These are phyloP conservation scores for Gasterosteus aculeatus DNA, from an alignment of 2,113 vertebrate genomes.

Conservation along the genomic window DNA sequence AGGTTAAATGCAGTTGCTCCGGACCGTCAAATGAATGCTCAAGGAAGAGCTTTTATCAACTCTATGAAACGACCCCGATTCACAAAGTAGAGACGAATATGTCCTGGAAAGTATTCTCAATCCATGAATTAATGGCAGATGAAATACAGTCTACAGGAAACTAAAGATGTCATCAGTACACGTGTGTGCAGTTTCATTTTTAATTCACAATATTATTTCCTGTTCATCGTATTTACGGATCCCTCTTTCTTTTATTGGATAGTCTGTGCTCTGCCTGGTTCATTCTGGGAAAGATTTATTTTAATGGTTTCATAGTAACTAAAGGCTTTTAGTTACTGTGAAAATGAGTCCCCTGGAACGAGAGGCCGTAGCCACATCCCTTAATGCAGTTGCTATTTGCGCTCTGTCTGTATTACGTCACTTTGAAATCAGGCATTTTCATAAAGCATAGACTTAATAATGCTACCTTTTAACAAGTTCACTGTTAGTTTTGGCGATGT, in stretches of 20 bases:
- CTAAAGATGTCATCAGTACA: conserved; percentile 56
- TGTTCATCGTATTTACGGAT: conserved; percentile 62
- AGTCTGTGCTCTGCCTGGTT: conserved; percentile 67
- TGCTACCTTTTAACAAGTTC: conserved; percentile 66
- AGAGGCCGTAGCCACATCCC: conserved; percentile 72
- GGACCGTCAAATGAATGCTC: conserved; percentile 19
- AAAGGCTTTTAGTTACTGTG: conserved; percentile 67
- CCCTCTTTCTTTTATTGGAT: conserved; percentile 65
- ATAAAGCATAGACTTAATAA: conserved; percentile 56
- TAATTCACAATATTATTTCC: conserved; percentile 61
- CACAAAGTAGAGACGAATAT: conserved; percentile 22
- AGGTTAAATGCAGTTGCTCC: conserved; percentile 27
- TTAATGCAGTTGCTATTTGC: conserved; percentile 73
- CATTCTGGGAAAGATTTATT: conserved; percentile 66
- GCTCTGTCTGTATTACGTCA: conserved; percentile 76
- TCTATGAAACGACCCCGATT: conserved; percentile 26
- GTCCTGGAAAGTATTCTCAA: conserved; percentile 22
- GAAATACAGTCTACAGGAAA: conserved; percentile 56
- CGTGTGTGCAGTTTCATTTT: conserved; percentile 59
- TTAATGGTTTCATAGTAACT: too few species aligned
- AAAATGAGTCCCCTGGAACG: conserved; percentile 73
- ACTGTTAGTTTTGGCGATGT: conserved; percentile 75
- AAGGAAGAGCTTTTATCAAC: conserved; percentile 31
- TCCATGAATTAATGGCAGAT: conserved; percentile 38
- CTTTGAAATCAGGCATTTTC: conserved; percentile 69